phyloP scores from a whole-genome alignment of 2,113 vertebrate genomes.

The Suncus etruscus region DNA sequence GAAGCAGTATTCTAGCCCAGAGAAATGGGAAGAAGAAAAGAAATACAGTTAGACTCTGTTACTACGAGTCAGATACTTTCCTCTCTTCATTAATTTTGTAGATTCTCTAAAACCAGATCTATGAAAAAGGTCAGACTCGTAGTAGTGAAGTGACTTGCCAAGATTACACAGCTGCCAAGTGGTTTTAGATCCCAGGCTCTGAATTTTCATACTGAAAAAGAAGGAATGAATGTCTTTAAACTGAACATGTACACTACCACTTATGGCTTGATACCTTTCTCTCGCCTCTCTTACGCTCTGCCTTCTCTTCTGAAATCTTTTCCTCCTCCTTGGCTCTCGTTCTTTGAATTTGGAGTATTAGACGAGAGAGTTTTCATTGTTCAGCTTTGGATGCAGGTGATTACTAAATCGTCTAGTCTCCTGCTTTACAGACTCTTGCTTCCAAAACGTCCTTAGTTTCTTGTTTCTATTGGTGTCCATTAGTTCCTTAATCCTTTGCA shows the following conservation, averaged over 20 bases:
- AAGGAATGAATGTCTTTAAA: neutral
- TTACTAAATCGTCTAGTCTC: too few species aligned
- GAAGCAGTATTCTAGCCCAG: neutral
- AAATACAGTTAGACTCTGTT: neutral
- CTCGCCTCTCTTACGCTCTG: neutral
- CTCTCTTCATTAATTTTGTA: conserved; percentile 3
- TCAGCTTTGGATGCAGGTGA: neutral
- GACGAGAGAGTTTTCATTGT: neutral
- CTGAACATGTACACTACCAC: neutral
- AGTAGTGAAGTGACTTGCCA: neutral
- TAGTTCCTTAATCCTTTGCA: neutral
- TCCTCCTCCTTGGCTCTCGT: neutral
- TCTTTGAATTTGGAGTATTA: neutral
- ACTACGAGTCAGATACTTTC: neutral
- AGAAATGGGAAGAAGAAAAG: neutral
- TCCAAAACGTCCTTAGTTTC: neutral
- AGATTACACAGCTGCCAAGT: too few species aligned
- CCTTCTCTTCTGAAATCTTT: neutral
- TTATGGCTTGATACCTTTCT: neutral
- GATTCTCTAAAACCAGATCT: neutral
- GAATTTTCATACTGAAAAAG: neutral
- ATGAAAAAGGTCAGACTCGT: neutral
- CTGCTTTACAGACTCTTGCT: neutral
- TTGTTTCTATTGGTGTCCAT: too few species aligned
- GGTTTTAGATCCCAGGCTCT: neutral